phyloP scores from a whole-genome alignment of 30 jellyfish, hydroid and myxozoan genomes.

The Aurelia aurita region DNA sequence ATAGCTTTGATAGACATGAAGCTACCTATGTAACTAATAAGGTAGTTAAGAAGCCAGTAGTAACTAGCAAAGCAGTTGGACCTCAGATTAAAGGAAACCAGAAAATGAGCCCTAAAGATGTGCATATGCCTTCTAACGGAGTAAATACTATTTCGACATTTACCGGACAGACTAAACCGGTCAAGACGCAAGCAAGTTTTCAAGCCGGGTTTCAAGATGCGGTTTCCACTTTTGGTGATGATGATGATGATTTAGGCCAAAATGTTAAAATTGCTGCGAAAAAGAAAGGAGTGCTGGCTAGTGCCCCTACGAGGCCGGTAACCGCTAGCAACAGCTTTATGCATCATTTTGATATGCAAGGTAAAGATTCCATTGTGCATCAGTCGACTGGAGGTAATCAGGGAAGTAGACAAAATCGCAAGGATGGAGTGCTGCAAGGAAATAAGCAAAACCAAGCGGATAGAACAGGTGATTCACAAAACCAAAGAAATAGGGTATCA shows the following conservation, averaged over 20 bases:
- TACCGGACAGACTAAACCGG: background rate
- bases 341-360: background rate
- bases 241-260: constrained; percentile 22
- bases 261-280: constrained; percentile 21
- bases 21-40: too few species aligned
- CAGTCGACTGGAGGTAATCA: background rate
- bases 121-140: too few species aligned
- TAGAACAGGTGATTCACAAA: background rate
- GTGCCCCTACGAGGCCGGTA: constrained; percentile 5
- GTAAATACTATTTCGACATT: background rate
- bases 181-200: constrained; percentile 1
- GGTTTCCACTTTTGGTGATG: background rate
- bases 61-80: too few species aligned
- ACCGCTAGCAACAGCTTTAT: background rate
- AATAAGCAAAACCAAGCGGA: too few species aligned
- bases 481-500: background rate
- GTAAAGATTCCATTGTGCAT: background rate
- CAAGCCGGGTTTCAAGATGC: constrained; percentile 46
- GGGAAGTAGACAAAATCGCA: background rate
- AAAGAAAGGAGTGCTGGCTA: constrained; percentile 21
- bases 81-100: too few species aligned
- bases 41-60: too few species aligned
- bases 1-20: too few species aligned
- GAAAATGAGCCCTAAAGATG: too few species aligned
- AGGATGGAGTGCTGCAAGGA: background rate